phyloP scores from a whole-genome alignment of 2,888 invertebrate genomes.

The Oxycera nigricornis region DNA sequence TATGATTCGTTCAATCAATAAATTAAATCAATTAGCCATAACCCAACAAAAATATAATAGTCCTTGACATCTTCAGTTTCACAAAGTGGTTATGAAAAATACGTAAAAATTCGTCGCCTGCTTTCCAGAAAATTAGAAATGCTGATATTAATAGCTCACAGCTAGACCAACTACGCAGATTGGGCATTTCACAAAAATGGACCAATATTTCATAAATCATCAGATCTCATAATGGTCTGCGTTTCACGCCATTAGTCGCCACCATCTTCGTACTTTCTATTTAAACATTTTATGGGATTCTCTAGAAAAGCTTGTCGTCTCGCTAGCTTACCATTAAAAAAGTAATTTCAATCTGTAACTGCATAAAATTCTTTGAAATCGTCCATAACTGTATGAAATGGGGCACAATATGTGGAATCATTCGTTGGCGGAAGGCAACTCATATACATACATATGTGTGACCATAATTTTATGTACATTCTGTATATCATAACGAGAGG shows the following conservation, averaged over 20 bases:
- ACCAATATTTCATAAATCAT: slow-evolving; percentile 4
- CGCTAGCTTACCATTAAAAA: too few species aligned
- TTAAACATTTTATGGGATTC: slow-evolving; percentile 28
- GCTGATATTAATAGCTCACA: slow-evolving; percentile 1
- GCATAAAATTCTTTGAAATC: slow-evolving; percentile 14
- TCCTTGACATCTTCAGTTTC: too few species aligned
- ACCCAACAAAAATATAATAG: too few species aligned
- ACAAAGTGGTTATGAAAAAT: too few species aligned
- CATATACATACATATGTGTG: not conserved
- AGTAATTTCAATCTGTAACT: slow-evolving; percentile 18
- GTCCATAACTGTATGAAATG: not conserved
- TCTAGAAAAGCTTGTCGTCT: slow-evolving; percentile 12
- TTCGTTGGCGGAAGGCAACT: not conserved
- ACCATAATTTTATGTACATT: not conserved
- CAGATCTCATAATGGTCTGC: not conserved
- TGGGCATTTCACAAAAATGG: slow-evolving; percentile 5
- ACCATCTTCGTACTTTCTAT: slow-evolving; percentile 3
- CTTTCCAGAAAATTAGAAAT: not conserved
- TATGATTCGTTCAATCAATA: too few species aligned
- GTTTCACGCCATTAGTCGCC: not conserved
- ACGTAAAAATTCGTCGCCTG: too few species aligned
- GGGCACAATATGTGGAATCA: not conserved
- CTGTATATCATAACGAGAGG: not conserved
- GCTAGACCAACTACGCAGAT: not conserved
- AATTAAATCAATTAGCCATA: too few species aligned